Base-by-base conservation (phyloP, 1,140 invertebrate species). In the Meloidogyne exigua region DNA sequence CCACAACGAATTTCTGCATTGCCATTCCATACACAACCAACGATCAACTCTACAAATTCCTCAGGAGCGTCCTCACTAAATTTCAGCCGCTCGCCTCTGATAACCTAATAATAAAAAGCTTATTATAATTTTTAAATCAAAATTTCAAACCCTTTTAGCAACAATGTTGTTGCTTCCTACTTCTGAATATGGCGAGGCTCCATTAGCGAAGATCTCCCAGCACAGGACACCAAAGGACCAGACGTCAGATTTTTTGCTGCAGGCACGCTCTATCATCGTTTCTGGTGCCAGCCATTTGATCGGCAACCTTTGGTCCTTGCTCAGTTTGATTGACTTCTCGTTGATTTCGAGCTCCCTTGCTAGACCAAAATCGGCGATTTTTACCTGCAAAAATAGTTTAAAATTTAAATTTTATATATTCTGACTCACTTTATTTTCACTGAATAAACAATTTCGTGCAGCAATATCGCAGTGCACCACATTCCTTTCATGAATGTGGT, bases 231-330 rank as follows among this genome's bases (percentile, higher is more conserved):
- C 79, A 63, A 49, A 77, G 18, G 71, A 13, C 28, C 62, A 80
- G 11, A 73, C 68, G 70, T 80, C 79, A 5, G 71, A 76, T 25
- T 80, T 80, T 28, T 42, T 49, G 0, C 72, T 77, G 32, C 62
- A 81, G 25, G 63, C 66, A 2, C 23, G 65, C 7, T 42, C 44
- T 0, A 49, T 32, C 0, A 80, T n/a, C 12, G 79, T 79, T 62
- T 80, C 79, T 15, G 79, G 79, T 15, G 79, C 64, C n/a, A 80
- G 62, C 79, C 79, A 80, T 28, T 70, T 75, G 66, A 81, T 71
- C 0, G 79, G 79, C 36, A 80, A n/a, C 11, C 39, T 13, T 9
- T 36, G 44, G 25, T 44, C 26, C 7, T 21, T 12, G 2, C 39
- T 1, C 9, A 42, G 9, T 10, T 42, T 42, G 12, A 42, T 13